Percentiles rank a stretch among this genome's conserved stretches.
Evolutionary conservation across 2,113 vertebrate genomes (phyloP).

Genomic region (Anolis sagrei): DNA sequence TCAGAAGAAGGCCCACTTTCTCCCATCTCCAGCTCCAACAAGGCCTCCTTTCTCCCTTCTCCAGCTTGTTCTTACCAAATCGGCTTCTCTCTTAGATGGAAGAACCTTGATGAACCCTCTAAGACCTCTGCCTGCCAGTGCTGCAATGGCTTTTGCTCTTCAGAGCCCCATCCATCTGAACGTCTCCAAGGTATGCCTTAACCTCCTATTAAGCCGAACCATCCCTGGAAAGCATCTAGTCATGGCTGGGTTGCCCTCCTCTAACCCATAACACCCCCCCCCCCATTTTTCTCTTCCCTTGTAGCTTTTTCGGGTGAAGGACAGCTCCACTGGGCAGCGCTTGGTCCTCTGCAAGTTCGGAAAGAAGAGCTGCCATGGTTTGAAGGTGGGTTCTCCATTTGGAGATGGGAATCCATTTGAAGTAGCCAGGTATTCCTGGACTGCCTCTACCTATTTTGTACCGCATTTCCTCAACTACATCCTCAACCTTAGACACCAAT

Average conservation of each 20-base stretch:
- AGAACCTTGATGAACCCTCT: slow-evolving; percentile 38
- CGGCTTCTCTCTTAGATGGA: slow-evolving; percentile 51
- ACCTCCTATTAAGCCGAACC: not conserved
- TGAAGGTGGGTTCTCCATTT: slow-evolving; percentile 37
- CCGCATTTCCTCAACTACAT: no score
- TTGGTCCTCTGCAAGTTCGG: slow-evolving; percentile 39
- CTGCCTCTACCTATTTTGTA: no score
- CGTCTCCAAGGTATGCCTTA: slow-evolving; percentile 30
- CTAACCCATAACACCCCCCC: not conserved
- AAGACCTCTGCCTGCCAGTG: not conserved
- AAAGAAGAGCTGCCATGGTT: slow-evolving; percentile 27
- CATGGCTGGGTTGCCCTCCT: no score
- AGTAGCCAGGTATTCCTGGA: no score
- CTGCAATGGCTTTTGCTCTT: not conserved
- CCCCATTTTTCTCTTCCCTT: rapidly evolving
- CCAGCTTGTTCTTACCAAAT: no score
- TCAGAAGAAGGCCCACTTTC: no score
- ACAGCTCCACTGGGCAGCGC: rapidly evolving
- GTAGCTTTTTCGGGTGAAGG: slow-evolving; percentile 55
- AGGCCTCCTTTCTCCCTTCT: no score
- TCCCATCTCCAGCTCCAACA: no score
- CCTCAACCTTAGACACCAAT: no score
- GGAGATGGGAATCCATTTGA: no score
- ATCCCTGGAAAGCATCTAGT: no score
- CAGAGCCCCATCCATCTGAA: rapidly evolving